Conservation (phyloP, 2,113 vertebrate species). For the Spea multiplicata region DNA sequence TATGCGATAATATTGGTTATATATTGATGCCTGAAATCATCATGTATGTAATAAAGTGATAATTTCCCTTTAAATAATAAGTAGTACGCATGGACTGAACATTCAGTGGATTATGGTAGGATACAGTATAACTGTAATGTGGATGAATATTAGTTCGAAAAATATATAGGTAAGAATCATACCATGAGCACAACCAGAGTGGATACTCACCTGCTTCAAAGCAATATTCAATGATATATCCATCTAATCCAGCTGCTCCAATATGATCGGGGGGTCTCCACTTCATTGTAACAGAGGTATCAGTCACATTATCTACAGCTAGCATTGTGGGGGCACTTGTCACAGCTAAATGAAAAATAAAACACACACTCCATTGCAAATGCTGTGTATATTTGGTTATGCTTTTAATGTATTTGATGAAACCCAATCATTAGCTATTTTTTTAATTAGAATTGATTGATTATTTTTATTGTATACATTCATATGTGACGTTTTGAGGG, state of each 20-base stretch:
- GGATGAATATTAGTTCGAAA: background rate
- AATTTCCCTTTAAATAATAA: too few species aligned
- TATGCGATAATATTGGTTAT: too few species aligned
- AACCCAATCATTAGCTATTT: too few species aligned
- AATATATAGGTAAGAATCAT: background rate
- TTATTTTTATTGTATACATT: too few species aligned
- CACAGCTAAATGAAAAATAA: slow-evolving; percentile 72
- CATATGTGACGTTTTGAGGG: too few species aligned
- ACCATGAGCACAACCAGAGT: too few species aligned
- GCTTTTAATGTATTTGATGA: too few species aligned
- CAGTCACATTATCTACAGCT: slow-evolving; percentile 87
- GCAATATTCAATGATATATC: slow-evolving; percentile 93
- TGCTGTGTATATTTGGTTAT: too few species aligned
- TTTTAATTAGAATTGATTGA: too few species aligned
- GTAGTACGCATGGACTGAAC: background rate
- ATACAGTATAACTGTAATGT: background rate
- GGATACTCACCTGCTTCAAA: slow-evolving; percentile 90
- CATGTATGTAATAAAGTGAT: too few species aligned
- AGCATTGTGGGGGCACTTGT: slow-evolving; percentile 94
- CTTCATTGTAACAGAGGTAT: slow-evolving; percentile 86
- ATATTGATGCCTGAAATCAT: too few species aligned
- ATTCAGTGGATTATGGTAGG: background rate
- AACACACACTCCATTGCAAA: background rate
- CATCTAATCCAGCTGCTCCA: slow-evolving; percentile 91
- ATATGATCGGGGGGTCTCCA: slow-evolving; percentile 97